These are phyloP conservation scores for Gerris lacustris DNA, from an alignment of 2,888 invertebrate genomes.

Conservation along the genomic window DNA sequence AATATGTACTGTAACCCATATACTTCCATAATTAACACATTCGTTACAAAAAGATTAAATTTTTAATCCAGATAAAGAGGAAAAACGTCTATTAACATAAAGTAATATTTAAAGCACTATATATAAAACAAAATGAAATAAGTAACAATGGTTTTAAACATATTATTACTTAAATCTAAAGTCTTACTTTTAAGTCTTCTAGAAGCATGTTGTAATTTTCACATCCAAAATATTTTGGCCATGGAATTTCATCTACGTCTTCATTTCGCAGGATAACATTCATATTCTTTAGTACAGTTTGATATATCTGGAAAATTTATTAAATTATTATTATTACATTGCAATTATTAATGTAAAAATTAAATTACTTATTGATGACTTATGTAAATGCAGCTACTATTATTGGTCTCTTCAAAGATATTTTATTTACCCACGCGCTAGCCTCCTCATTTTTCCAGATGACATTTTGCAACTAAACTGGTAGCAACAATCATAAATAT, in stretches of 20 bases:
- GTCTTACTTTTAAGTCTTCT: background rate
- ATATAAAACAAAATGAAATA: background rate
- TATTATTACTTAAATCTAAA: background rate
- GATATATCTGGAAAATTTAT: background rate
- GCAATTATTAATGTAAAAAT: no score
- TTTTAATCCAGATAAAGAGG: no score
- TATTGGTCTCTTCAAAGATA: no score
- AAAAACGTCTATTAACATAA: no score
- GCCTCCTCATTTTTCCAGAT: no score
- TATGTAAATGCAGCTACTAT: no score
- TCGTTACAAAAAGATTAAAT: no score
- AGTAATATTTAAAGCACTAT: no score
- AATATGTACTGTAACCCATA: background rate
- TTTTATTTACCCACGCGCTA: no score
- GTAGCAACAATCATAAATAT: no score
- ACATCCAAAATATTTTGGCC: conserved; percentile 3
- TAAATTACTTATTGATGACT: no score
- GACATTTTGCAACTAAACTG: no score
- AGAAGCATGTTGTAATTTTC: background rate
- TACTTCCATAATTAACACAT: background rate
- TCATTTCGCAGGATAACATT: background rate
- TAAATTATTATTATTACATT: background rate
- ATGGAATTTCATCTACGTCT: background rate
- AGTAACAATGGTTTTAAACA: background rate
- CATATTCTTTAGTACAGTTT: background rate